Evolutionary conservation across 2,888 invertebrate species (phyloP), one percentile per base, ranked within the genome.

Genomic region (Pyrocoelia pectoralis): DNA sequence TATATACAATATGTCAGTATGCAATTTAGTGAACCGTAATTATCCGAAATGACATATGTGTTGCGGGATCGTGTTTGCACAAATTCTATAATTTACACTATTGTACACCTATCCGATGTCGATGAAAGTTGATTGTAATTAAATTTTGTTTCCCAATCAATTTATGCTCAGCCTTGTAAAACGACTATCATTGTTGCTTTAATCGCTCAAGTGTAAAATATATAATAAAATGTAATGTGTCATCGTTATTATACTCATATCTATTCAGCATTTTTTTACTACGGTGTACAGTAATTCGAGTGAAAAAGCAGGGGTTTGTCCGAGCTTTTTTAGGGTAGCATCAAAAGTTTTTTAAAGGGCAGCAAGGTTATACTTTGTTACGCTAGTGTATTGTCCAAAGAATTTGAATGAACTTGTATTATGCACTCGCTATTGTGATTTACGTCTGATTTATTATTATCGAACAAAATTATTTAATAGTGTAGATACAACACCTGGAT

Each of bases 11-110:
- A 77, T 79, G 79, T 78, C 79, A 78, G 78, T 80, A 79, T 76
- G 76, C 76, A 75, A 76, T 77, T 71, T 70, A 73, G 68, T 72
- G 72, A 75, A 75, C 72, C 73, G 76, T 77, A 79, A 80, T 80
- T 79, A 80, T 76, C 72, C 72, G 74, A 75, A 77, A 79, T 77
- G 77, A 77, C 78, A 78, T 33, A 38, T 38, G 38, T 38, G 3
- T 12, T 9, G n/a, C 38, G n/a, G 8, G 12, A 38, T 12, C 10
- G 38, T 76, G 70, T 71, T 70, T 72, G 70, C 67, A 70, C 66
- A 68, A 68, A 68, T 8, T 38, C 8, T 9, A 38, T 9, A 38
- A 38, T 3, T 38, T 38, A 9, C 38, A 9, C 38, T 9, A 38
- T 38, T n/a, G 3, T 9, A 38, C 3, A 9, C 41, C 2, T 15